Base-by-base conservation (phyloP, 2,113 vertebrate species). In the Pogonocichla stellata region DNA sequence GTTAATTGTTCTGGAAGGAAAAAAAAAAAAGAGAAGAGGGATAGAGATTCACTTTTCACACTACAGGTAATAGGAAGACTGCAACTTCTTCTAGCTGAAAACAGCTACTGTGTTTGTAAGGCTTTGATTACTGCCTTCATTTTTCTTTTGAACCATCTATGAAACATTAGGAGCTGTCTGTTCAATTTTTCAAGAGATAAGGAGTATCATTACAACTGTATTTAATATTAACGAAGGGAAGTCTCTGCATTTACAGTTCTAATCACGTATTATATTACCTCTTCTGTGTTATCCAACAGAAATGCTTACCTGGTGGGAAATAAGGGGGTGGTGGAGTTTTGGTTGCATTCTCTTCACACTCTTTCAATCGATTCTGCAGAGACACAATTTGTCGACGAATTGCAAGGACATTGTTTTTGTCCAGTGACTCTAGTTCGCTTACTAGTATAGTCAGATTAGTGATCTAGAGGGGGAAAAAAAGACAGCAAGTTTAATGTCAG, bases 371-470 rank as follows among this genome's bases (percentile, higher is more conserved):
- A 23, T 74, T 86, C 92, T 96, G 96, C 51, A 98, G 96, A 71
- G 86, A 62, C 1, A 1, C 17, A 25, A 98, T 90, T 92, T 98
- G 95, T 38, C 93, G 95, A 28, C 98, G 98, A 90, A 98, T 97
- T 50, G 61, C 91, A 48, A 98, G 96, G 67, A 98, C 80, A 6
- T 98, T 98, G 93, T 95, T 97, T 96, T 98, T 97, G 93, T 98
- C 98, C 80, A 98, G 66, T 1, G 95, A 97, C 79, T 98, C 98
- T 5, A 98, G 80, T 28, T 97, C 89, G 86, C 96, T 94, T 36
- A 98, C 98, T 79, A 98, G 56, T 74, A 98, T 74, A 78, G 96
- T 98, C 96, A 98, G 92, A 97, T 98, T 98, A 90, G 62, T 97
- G 92, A 98, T 98, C 98, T 98, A 93, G 93, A 64, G 25, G n/a